Evolutionary conservation across 2,888 invertebrate genomes (phyloP), one percentile per base, ranked within the genome.

Genomic region (Malachius bipustulatus): DNA sequence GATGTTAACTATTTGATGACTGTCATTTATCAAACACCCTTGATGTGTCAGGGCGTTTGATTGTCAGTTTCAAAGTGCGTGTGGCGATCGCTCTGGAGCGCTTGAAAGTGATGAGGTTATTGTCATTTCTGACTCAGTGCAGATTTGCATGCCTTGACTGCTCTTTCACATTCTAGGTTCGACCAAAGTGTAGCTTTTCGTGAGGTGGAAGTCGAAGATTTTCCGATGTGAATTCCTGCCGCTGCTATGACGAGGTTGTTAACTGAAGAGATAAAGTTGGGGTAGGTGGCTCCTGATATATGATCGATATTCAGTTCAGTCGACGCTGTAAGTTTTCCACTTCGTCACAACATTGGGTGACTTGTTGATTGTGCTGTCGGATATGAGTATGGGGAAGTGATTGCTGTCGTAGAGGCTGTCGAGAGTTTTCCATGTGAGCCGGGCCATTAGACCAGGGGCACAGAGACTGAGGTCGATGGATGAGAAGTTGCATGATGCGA

Each of bases 71-170:
- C 10, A 40, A 14, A 9, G n/a, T n/a, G n/a, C n/a, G n/a, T n/a
- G n/a, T n/a, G n/a, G n/a, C n/a, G n/a, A n/a, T n/a, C n/a, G n/a
- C 30, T 35, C 12, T 28, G 19, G 14, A 36, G 32, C 35, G 28
- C 35, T 43, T 41, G 19, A 43, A 36, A 29, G 37, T 34, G n/a
- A 42, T 35, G 2, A 40, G 33, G 32, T 44, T 41, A 34, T 39
- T 37, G 10, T 16, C 6, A 9, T 29, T 36, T 16, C 26, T 24
- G 15, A 15, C 12, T 30, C 19, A 42, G 33, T 15, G 42, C 40
- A 14, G 4, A 33, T 38, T 44, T 42, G 16, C 34, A 31, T 6
- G 34, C 30, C 26, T 33, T 32, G 9, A 34, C 27, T 26, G 38
- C 32, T 15, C 19, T 34, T 15, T 37, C 9, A 31, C 41, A 40